Percentiles rank a stretch among this genome's conserved stretches.
phyloP scores from a whole-genome alignment of 2,797 vertebrate genomes.

The Buceros bicornis region DNA sequence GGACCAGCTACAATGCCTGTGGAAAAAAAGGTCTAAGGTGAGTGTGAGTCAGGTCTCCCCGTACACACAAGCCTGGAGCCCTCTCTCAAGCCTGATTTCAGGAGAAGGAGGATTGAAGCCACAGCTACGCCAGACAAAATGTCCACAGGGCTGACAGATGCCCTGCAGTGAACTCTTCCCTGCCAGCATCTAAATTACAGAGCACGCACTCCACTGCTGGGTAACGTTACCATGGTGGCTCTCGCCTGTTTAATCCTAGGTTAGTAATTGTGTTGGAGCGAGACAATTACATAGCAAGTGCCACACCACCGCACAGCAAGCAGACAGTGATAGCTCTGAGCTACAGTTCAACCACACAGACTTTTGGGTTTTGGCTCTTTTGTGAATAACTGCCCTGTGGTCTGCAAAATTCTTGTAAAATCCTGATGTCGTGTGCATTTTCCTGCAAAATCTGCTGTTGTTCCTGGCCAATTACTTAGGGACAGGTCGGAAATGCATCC shows the following conservation, averaged over 20 bases:
- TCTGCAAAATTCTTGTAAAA: background rate
- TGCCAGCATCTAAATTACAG: background rate
- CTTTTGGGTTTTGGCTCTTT: background rate
- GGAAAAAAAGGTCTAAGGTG: background rate
- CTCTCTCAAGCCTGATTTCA: background rate
- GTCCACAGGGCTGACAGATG: background rate
- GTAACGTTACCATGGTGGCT: background rate
- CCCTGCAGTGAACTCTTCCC: background rate
- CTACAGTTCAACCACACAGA: background rate
- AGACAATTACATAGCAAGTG: background rate
- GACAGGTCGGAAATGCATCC: background rate
- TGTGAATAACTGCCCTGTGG: background rate
- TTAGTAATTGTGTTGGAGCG: conserved; percentile 17
- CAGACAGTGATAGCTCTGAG: background rate
- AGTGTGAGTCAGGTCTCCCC: background rate
- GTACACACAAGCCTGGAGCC: background rate
- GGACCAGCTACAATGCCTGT: background rate
- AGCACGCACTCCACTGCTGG: background rate
- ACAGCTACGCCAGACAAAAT: background rate
- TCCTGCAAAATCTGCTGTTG: background rate
- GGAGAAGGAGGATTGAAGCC: background rate
- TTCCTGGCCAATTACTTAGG: background rate
- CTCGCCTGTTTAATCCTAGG: background rate
- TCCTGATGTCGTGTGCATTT: background rate
- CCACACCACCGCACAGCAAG: background rate